Conservation (phyloP, 2,888 invertebrate genomes). For the Marronus borbonicus region DNA sequence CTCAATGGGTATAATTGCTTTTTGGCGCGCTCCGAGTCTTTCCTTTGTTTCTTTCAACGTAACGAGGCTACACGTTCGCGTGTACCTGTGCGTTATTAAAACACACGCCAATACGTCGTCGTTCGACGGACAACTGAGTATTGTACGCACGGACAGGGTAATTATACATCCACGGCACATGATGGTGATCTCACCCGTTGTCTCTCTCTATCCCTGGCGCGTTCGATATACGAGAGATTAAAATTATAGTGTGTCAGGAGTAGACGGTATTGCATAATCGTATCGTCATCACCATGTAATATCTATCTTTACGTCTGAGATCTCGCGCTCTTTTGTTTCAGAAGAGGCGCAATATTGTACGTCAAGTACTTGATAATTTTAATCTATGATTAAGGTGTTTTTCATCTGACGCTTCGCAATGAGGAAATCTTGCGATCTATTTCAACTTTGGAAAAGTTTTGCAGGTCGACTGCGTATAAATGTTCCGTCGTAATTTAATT, state of each 20-base stretch:
- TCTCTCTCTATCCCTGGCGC: not conserved
- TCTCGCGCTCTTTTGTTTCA: no score
- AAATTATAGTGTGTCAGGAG: slow-evolving; percentile 16
- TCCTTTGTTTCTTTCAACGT: slow-evolving; percentile 30
- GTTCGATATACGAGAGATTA: slow-evolving; percentile 26
- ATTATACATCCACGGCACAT: slow-evolving; percentile 26
- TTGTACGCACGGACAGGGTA: slow-evolving; percentile 34
- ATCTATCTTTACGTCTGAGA: not conserved
- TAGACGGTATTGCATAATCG: slow-evolving; percentile 1
- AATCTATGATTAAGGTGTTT: no score
- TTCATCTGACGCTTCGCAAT: no score
- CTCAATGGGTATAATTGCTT: slow-evolving; percentile 43
- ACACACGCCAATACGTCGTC: slow-evolving; percentile 16
- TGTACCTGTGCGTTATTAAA: slow-evolving; percentile 19
- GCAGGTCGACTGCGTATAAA: no score
- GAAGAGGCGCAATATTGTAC: no score
- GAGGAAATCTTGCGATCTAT: no score
- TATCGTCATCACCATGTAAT: not conserved
- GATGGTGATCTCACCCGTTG: slow-evolving; percentile 17
- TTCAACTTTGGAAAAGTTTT: no score
- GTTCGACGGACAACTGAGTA: slow-evolving; percentile 35
- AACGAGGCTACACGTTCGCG: not conserved
- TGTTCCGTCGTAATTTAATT: no score
- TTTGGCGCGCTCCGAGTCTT: slow-evolving; percentile 13
- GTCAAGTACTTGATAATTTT: no score